These are phyloP conservation scores for Diadema setosum DNA, from an alignment of 35 echinoderm and acorn worm genomes.

Conservation along the genomic window DNA sequence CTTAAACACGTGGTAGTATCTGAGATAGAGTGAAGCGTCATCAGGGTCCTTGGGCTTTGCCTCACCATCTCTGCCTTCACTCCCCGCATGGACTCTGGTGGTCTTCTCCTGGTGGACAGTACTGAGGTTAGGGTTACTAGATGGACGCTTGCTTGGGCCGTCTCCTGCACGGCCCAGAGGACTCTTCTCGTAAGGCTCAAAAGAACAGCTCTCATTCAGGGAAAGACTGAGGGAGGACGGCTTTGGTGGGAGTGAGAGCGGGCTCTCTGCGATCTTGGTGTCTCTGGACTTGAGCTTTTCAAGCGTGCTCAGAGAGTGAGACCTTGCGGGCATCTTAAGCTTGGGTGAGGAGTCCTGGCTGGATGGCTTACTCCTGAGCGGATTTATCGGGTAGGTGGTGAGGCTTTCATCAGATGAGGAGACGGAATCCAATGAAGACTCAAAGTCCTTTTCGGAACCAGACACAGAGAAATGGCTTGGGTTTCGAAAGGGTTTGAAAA, in stretches of 20 bases:
- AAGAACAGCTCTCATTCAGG: neutral
- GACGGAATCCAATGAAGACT: slow-evolving; percentile 71
- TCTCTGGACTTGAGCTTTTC: slow-evolving; percentile 7
- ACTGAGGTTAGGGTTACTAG: neutral
- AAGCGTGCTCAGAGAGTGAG: neutral
- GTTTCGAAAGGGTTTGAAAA: neutral
- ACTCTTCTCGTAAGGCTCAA: neutral
- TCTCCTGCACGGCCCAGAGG: neutral
- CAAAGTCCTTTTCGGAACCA: neutral
- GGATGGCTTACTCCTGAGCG: neutral
- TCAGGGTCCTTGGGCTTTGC: neutral
- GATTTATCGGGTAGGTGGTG: slow-evolving; percentile 62
- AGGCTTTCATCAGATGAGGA: slow-evolving; percentile 94
- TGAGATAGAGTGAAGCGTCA: slow-evolving; percentile 63
- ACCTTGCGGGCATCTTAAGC: neutral
- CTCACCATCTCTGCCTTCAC: neutral
- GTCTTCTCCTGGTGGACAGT: neutral
- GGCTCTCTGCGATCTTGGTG: neutral
- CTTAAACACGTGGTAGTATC: slow-evolving; percentile 96
- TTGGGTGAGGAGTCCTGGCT: neutral
- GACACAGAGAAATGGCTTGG: neutral
- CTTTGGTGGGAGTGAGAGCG: neutral
- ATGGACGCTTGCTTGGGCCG: neutral
- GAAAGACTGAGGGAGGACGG: neutral
- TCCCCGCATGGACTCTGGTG: neutral